Evolutionary conservation across 2,888 invertebrate species (phyloP).

Genomic region (Mallateleia sp.): DNA sequence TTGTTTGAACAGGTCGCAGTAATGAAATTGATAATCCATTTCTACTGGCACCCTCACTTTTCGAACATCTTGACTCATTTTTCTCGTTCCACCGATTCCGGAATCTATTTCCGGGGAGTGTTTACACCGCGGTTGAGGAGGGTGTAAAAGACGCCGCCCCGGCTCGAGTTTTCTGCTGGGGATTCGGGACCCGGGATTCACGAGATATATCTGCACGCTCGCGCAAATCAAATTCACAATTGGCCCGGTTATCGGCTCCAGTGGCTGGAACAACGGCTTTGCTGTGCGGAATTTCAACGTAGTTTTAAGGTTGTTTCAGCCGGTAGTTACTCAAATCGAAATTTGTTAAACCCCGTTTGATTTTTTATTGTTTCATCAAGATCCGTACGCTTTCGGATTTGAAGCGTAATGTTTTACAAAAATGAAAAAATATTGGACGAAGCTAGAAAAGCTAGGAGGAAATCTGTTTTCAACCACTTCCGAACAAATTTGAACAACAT

Average conservation of each 20-base stretch:
- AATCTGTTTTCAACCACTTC: too few relatives aligned
- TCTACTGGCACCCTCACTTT: slow-evolving; percentile 61
- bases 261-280: slow-evolving; percentile 47
- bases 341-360: background rate
- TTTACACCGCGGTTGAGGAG: slow-evolving; percentile 70
- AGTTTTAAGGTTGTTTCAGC: slow-evolving; percentile 40
- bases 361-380: too few relatives aligned
- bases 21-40: slow-evolving; percentile 75
- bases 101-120: slow-evolving; percentile 71
- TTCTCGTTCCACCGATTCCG: slow-evolving; percentile 65
- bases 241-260: slow-evolving; percentile 68
- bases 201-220: slow-evolving; percentile 64
- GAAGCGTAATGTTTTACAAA: too few relatives aligned
- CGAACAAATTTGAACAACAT: too few relatives aligned
- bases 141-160: slow-evolving; percentile 63
- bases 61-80: slow-evolving; percentile 74
- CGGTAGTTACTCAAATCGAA: background rate
- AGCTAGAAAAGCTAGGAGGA: too few relatives aligned
- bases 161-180: slow-evolving; percentile 15
- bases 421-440: too few relatives aligned
- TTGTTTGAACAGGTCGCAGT: slow-evolving; percentile 67
- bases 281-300: slow-evolving; percentile 39
- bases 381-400: too few relatives aligned
- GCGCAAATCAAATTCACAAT: slow-evolving; percentile 73
- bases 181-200: slow-evolving; percentile 51